Conservation (phyloP, 2,113 vertebrate species). For the Ahaetulla prasina region DNA sequence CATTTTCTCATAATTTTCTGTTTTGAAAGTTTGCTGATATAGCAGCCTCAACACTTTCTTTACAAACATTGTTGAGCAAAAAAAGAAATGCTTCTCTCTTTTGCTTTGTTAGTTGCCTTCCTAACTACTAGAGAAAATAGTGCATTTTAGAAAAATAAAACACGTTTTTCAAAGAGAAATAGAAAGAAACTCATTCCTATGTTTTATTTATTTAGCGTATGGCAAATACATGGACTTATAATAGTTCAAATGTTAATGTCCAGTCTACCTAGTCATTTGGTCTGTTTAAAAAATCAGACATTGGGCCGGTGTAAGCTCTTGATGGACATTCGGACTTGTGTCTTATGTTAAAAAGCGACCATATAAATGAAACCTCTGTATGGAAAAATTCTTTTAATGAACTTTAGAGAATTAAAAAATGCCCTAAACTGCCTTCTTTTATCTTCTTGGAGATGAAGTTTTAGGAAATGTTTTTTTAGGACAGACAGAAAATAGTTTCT, state of each 20-base stretch:
- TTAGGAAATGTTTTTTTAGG: background rate
- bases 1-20: background rate
- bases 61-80: background rate
- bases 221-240: no score
- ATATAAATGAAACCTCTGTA: background rate
- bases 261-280: no score
- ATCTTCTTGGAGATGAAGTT: background rate
- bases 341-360: background rate
- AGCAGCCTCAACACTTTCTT: background rate
- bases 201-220: background rate
- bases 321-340: no score
- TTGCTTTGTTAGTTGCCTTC: constrained; percentile 4
- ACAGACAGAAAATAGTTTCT: background rate
- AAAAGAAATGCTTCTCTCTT: constrained; percentile 23
- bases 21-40: background rate
- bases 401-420: background rate
- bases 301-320: no score
- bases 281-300: no score
- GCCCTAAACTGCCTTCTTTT: background rate
- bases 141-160: background rate
- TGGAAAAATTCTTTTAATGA: background rate
- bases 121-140: constrained; percentile 29
- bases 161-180: background rate
- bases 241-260: no score
- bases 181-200: no score